Conservation (phyloP, 35 echinoderm and acorn worm species). For the Heliocidaris erythrogramma region DNA sequence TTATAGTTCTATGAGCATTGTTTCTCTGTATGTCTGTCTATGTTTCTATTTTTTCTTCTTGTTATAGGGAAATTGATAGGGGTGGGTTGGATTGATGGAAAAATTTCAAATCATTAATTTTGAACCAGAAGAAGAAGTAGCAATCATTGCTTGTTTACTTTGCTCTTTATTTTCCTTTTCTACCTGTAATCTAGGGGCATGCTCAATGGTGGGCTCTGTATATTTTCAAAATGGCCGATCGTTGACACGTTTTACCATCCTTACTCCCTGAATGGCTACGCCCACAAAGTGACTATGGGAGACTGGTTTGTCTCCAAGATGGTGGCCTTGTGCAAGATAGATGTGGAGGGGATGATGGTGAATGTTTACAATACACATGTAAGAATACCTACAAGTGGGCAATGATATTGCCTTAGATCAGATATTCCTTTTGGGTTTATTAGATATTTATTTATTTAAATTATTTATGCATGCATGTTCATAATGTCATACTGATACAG, state of each 20-base stretch:
- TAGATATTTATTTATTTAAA: no score
- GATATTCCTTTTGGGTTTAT: no score
- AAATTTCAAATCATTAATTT: not conserved
- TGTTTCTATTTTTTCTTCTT: not conserved
- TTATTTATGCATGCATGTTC: no score
- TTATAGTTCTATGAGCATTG: no score
- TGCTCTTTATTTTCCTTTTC: not conserved
- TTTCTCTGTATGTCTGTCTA: no score
- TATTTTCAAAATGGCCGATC: constrained; percentile 93
- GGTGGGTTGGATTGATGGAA: not conserved
- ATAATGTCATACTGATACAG: no score
- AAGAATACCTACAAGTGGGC: constrained; percentile 22
- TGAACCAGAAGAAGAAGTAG: no score
- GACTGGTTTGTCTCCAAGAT: constrained; percentile 90
- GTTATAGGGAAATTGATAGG: not conserved
- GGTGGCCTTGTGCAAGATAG: constrained; percentile 71
- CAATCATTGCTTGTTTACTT: not conserved
- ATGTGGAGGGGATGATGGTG: constrained; percentile 71
- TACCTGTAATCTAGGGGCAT: constrained; percentile 59
- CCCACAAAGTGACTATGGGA: constrained; percentile 57
- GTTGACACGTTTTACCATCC: constrained; percentile 51
- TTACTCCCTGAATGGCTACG: constrained; percentile 79
- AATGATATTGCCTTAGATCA: no score
- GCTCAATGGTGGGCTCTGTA: constrained; percentile 70
- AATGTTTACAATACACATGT: constrained; percentile 92